phyloP scores from a whole-genome alignment of 1,140 invertebrate genomes.

The Samia ricini region DNA sequence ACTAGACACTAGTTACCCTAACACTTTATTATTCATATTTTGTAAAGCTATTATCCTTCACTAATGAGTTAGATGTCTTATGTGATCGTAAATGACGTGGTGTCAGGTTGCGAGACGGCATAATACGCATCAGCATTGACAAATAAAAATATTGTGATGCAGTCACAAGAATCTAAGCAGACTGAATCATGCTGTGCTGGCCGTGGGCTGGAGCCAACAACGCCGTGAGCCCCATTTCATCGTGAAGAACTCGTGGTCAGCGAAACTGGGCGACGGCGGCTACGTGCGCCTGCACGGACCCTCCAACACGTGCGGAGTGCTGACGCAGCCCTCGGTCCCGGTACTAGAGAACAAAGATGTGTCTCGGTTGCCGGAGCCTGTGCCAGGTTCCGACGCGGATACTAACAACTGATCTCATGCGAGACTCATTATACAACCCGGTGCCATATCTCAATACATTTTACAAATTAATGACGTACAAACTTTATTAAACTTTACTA shows the following conservation, averaged over 20 bases:
- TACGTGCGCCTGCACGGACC: constrained; percentile 46
- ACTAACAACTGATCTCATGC: constrained; percentile 29
- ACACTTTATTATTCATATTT: too few species aligned
- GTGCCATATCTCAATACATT: not conserved
- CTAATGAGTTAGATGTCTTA: too few species aligned
- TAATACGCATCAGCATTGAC: not conserved
- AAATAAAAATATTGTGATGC: not conserved
- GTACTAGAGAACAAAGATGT: constrained; percentile 40
- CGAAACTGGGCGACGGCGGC: constrained; percentile 47
- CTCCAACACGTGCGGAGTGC: constrained; percentile 30
- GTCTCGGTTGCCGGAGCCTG: constrained; percentile 15
- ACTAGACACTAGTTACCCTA: too few species aligned
- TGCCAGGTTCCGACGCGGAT: not conserved
- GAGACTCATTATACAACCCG: not conserved
- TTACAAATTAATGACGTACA: too few species aligned
- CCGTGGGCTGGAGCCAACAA: constrained; percentile 50
- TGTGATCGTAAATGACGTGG: not conserved
- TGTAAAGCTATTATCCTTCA: too few species aligned
- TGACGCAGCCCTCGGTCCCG: constrained; percentile 49
- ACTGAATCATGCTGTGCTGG: constrained; percentile 50
- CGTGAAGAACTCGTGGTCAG: constrained; percentile 61
- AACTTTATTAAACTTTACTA: too few species aligned
- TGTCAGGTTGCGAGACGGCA: not conserved
- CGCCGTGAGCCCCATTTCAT: constrained; percentile 44
- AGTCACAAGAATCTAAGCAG: not conserved